Evolutionary conservation across 2,888 invertebrate species (phyloP).

Genomic region (Meiosimyza platycephala): DNA sequence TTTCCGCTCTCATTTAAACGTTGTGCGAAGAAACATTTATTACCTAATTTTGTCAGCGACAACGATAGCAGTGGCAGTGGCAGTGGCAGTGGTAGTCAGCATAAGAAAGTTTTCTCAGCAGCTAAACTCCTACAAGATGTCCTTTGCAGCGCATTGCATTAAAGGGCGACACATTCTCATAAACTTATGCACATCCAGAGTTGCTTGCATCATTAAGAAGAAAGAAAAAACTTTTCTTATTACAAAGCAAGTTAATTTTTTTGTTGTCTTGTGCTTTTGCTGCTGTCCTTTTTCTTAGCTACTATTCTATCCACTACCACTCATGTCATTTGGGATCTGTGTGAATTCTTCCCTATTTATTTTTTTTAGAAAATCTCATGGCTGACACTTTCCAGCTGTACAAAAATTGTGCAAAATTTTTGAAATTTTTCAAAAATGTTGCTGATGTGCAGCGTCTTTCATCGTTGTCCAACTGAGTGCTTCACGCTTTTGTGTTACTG

Average conservation of each 20-base stretch:
- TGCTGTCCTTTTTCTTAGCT: too few relatives aligned
- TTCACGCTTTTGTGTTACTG: background rate
- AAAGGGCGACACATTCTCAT: background rate
- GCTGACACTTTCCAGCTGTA: background rate
- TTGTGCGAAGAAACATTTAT: conserved; percentile 30
- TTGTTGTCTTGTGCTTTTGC: background rate
- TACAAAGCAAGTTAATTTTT: conserved; percentile 20
- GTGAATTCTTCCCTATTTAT: too few relatives aligned
- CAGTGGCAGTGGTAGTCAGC: conserved; percentile 9
- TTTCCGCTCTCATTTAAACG: conserved; percentile 23
- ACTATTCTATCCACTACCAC: too few relatives aligned
- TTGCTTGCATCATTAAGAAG: conserved; percentile 16
- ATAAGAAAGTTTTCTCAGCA: conserved; percentile 18
- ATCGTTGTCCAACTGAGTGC: background rate
- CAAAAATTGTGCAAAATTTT: background rate
- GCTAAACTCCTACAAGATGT: conserved; percentile 10
- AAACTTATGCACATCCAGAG: background rate
- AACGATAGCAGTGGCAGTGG: conserved; percentile 3
- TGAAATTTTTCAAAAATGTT: background rate
- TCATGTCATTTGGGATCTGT: too few relatives aligned
- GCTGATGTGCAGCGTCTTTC: background rate
- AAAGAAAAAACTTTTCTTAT: conserved; percentile 19
- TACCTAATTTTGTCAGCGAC: conserved; percentile 32
- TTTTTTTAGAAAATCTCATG: background rate
- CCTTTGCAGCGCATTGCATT: conserved; percentile 1